Percentiles rank a stretch among this genome's conserved stretches.
phyloP scores from a whole-genome alignment of 2,888 invertebrate genomes.

The Drosophila engyochracea region DNA sequence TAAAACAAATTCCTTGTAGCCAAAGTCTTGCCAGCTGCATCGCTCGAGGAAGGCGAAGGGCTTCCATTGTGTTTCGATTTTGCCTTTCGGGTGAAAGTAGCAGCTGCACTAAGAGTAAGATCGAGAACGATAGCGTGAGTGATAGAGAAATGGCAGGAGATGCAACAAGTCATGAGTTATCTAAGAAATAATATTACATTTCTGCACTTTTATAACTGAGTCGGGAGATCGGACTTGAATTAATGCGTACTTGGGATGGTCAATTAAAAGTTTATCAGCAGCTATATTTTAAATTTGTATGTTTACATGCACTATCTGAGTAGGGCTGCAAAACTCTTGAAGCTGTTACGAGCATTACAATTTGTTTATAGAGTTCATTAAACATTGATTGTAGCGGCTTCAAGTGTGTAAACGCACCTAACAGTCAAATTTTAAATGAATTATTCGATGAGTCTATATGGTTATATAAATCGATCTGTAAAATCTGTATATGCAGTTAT shows the following conservation, averaged over 20 bases:
- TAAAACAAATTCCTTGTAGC: conserved; percentile 39
- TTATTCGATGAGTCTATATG: not conserved
- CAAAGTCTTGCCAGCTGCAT: conserved; percentile 32
- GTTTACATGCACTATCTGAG: not conserved
- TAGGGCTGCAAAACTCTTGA: not conserved
- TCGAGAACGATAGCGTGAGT: not conserved
- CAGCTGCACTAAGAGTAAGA: not conserved
- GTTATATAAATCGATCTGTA: not conserved
- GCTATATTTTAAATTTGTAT: not conserved
- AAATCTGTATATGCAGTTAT: not conserved
- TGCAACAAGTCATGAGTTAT: conserved; percentile 7
- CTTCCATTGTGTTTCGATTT: conserved; percentile 13
- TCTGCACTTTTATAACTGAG: not conserved
- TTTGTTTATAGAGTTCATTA: not conserved
- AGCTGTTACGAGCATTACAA: not conserved
- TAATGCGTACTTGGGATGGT: not conserved
- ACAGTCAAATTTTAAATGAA: not conserved
- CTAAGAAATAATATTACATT: conserved; percentile 3
- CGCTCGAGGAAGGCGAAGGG: conserved; percentile 1
- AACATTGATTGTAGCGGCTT: not conserved
- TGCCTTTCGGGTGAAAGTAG: conserved; percentile 4
- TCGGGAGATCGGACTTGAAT: not conserved
- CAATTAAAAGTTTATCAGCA: not conserved
- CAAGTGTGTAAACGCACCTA: not conserved
- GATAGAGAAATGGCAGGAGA: not conserved